These are phyloP conservation scores for Peromyscus nudipes DNA, from an alignment of 2,797 vertebrate genomes.

Conservation along the genomic window DNA sequence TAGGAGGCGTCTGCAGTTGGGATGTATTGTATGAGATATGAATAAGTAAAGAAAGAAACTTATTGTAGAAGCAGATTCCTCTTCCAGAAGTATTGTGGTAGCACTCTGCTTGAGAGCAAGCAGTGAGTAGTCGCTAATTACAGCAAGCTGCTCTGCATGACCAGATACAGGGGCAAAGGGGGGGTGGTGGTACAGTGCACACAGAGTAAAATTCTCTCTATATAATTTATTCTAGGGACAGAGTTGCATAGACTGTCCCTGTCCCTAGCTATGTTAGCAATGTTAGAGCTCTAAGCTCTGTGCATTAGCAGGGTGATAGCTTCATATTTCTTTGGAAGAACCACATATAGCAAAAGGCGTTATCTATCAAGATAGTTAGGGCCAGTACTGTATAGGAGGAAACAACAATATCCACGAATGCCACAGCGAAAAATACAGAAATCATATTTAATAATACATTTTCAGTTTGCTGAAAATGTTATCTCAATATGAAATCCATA, in stretches of 20 bases:
- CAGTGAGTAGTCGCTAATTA: not conserved
- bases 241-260: not conserved
- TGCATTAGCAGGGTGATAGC: not conserved
- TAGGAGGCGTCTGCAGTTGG: not conserved
- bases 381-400: not conserved
- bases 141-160: not conserved
- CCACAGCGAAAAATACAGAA: constrained; percentile 21
- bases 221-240: not conserved
- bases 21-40: not conserved
- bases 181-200: not conserved
- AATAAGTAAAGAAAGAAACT: not conserved
- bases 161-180: not conserved
- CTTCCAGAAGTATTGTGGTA: constrained; percentile 68
- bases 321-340: constrained; percentile 1
- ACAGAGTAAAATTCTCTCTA: not conserved
- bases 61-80: constrained; percentile 50
- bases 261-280: not conserved
- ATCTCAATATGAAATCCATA: constrained; percentile 30
- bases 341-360: constrained; percentile 19
- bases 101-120: constrained; percentile 55
- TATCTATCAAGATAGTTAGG: not conserved
- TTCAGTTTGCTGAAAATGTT: not conserved
- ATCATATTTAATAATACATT: constrained; percentile 24
- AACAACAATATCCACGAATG: not conserved
- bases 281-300: constrained; percentile 11